These are phyloP conservation scores for Chromobotia macracanthus DNA, from an alignment of 2,797 vertebrate genomes.

Conservation along the genomic window DNA sequence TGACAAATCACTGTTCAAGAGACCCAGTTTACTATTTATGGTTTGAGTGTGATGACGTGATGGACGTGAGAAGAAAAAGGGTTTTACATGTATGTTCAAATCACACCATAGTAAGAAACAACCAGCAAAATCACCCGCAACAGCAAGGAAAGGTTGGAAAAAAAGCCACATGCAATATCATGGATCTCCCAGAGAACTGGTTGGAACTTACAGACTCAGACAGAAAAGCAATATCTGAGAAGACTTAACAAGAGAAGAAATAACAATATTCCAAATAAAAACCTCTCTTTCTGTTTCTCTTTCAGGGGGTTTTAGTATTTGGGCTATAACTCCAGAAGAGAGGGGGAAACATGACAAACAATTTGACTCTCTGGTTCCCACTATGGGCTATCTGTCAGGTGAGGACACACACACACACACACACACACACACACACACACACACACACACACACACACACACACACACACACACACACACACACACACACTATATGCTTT, in stretches of 20 bases:
- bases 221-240: not conserved
- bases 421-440: slow-evolving; percentile 5
- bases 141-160: no score
- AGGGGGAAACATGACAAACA: slow-evolving; percentile 93
- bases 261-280: not conserved
- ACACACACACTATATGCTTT: not conserved
- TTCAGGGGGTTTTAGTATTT: slow-evolving; percentile 85
- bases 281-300: slow-evolving; percentile 21
- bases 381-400: slow-evolving; percentile 92
- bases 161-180: not conserved
- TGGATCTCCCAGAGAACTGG: not conserved
- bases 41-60: no score
- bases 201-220: slow-evolving; percentile 13
- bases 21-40: no score
- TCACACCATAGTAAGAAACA: no score
- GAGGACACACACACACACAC: slow-evolving; percentile 34
- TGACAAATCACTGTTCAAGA: no score
- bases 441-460: not conserved
- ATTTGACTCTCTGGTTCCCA: slow-evolving; percentile 91
- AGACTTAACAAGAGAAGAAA: no score
- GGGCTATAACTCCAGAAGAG: slow-evolving; percentile 94
- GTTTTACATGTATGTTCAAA: no score
- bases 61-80: no score
- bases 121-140: no score
- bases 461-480: not conserved